Percentiles rank a stretch among this genome's conserved stretches.
Conservation (phyloP, 2,888 invertebrate species). For the Polylopha cassiicola region DNA sequence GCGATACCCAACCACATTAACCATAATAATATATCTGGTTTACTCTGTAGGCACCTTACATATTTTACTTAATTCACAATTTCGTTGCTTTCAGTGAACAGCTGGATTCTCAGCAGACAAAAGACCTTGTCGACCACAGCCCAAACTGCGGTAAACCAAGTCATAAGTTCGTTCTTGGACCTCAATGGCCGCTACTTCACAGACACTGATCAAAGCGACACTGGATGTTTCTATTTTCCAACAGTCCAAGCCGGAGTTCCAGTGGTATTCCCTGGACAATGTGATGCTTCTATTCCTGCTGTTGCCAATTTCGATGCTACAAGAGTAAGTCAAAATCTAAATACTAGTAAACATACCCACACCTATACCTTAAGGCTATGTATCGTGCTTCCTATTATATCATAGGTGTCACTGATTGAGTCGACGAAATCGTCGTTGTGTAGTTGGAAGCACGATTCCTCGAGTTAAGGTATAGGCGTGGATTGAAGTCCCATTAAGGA, state of each 20-base stretch:
- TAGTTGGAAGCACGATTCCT: too few relatives aligned
- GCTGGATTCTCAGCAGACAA: slow-evolving; percentile 30
- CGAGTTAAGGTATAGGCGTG: too few relatives aligned
- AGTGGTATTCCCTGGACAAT: slow-evolving; percentile 24
- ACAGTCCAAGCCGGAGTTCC: slow-evolving; percentile 12
- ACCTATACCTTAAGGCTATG: too few relatives aligned
- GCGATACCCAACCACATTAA: too few relatives aligned
- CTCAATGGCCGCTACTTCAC: slow-evolving; percentile 21
- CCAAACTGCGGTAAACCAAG: slow-evolving; percentile 15
- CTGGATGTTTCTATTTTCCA: slow-evolving; percentile 22
- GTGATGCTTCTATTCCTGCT: slow-evolving; percentile 16
- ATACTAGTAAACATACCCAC: too few relatives aligned
- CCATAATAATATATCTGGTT: too few relatives aligned
- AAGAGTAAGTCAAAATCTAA: slow-evolving; percentile 7
- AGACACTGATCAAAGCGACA: slow-evolving; percentile 16
- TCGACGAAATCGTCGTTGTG: too few relatives aligned
- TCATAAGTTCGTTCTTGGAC: slow-evolving; percentile 14
- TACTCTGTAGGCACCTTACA: too few relatives aligned
- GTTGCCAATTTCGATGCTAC: slow-evolving; percentile 13
- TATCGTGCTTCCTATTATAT: too few relatives aligned
- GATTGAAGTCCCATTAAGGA: too few relatives aligned
- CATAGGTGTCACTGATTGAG: too few relatives aligned
- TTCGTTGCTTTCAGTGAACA: slow-evolving; percentile 26
- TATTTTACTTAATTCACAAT: too few relatives aligned
- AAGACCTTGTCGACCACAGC: slow-evolving; percentile 9